Evolutionary conservation across 1,140 invertebrate genomes (phyloP).

Genomic region (Sinella curviseta): DNA sequence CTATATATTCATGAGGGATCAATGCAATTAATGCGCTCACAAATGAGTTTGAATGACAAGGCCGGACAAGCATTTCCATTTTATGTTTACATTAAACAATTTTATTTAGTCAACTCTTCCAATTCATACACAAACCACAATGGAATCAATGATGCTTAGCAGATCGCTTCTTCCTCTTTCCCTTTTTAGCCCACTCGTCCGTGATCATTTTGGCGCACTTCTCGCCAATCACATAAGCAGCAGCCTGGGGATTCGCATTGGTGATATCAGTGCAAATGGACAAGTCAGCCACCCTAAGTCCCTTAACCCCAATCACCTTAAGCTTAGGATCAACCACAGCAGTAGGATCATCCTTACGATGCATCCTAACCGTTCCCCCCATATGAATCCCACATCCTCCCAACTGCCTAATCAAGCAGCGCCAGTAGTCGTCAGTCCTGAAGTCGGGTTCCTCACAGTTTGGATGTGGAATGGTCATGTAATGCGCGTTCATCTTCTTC

Average conservation of each 20-base stretch:
- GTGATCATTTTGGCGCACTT: not conserved
- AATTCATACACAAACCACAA: too few relatives aligned
- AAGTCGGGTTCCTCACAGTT: not conserved
- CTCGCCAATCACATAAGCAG: not conserved
- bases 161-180: too few relatives aligned
- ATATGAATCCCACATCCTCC: not conserved
- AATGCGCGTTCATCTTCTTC: not conserved
- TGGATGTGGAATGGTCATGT: not conserved
- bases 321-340: constrained; percentile 5
- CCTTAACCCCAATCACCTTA: not conserved
- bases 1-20: too few relatives aligned
- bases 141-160: too few relatives aligned
- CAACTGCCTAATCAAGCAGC: not conserved
- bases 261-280: not conserved
- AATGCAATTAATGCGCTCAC: too few relatives aligned
- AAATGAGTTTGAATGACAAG: too few relatives aligned
- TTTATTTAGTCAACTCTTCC: too few relatives aligned
- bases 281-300: not conserved
- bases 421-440: not conserved
- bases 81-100: too few relatives aligned
- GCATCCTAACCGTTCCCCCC: not conserved
- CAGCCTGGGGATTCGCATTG: not conserved
- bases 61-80: too few relatives aligned
- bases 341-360: not conserved
- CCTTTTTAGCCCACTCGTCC: too few relatives aligned